These are phyloP conservation scores for Cyrtorhinus lividipennis DNA, from an alignment of 1,140 invertebrate genomes.

Conservation along the genomic window DNA sequence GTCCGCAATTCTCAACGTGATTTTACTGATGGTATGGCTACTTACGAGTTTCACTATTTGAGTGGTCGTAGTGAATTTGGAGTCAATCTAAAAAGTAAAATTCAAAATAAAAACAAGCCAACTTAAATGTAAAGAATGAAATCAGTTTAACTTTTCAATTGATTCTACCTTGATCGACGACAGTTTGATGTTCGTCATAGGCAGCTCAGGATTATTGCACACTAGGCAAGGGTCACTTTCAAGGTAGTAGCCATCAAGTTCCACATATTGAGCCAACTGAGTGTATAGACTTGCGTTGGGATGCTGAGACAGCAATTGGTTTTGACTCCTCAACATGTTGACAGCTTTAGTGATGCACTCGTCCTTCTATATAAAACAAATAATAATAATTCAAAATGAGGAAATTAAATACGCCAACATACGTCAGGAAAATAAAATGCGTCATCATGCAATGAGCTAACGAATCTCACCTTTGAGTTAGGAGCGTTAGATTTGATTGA, in stretches of 20 bases:
- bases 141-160: background rate
- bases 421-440: too few species aligned
- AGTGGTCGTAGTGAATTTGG: constrained; percentile 93
- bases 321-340: constrained; percentile 68
- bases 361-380: constrained; percentile 39
- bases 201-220: constrained; percentile 93
- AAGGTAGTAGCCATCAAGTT: constrained; percentile 90
- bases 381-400: too few species aligned
- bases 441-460: too few species aligned
- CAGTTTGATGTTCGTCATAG: constrained; percentile 81
- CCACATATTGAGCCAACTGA: constrained; percentile 77
- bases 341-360: constrained; percentile 76
- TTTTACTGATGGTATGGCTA: constrained; percentile 87
- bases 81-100: constrained; percentile 62
- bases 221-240: constrained; percentile 94
- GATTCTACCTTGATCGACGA: constrained; percentile 67
- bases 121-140: background rate
- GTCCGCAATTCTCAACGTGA: constrained; percentile 84
- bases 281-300: constrained; percentile 89
- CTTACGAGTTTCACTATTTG: constrained; percentile 93
- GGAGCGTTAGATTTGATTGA: constrained; percentile 60
- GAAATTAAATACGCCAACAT: too few species aligned
- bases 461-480: constrained; percentile 34
- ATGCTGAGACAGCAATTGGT: constrained; percentile 73
- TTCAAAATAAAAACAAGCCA: constrained; percentile 10